Conservation (phyloP, 2,888 invertebrate genomes). For the Leptinotarsa tumamoca region DNA sequence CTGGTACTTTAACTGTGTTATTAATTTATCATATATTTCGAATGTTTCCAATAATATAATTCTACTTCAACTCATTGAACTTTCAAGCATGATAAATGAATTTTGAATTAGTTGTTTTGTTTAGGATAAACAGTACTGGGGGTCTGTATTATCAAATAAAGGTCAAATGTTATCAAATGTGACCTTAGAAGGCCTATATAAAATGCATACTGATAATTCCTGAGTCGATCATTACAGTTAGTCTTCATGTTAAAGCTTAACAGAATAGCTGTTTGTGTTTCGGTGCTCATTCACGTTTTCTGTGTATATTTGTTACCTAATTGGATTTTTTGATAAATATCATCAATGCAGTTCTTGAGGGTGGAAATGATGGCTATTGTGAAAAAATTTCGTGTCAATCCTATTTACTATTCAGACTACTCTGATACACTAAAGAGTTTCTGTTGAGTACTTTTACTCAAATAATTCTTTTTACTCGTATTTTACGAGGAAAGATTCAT, state of each 20-base stretch:
- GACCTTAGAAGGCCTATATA: slow-evolving; percentile 28
- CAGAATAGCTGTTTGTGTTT: slow-evolving; percentile 18
- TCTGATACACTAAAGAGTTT: slow-evolving; percentile 70
- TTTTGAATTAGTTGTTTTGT: slow-evolving; percentile 14
- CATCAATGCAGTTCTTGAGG: slow-evolving; percentile 43
- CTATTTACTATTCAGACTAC: slow-evolving; percentile 77
- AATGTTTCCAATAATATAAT: too few relatives aligned
- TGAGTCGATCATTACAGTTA: slow-evolving; percentile 10
- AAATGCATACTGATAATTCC: slow-evolving; percentile 22
- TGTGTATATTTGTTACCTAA: background rate
- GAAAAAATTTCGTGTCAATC: slow-evolving; percentile 71
- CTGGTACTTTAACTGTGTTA: background rate
- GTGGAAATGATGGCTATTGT: slow-evolving; percentile 59
- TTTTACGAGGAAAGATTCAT: background rate
- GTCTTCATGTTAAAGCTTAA: slow-evolving; percentile 1
- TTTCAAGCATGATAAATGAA: background rate
- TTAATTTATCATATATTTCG: too few relatives aligned
- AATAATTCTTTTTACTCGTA: slow-evolving; percentile 34
- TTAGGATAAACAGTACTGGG: slow-evolving; percentile 29
- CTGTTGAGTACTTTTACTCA: slow-evolving; percentile 10
- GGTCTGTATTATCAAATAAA: slow-evolving; percentile 33
- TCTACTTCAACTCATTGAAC: background rate
- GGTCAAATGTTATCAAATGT: slow-evolving; percentile 36
- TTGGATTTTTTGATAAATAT: background rate
- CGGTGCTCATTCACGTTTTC: background rate